Evolutionary conservation across 2,113 vertebrate species (phyloP), one percentile per base, ranked within the genome.

Genomic region (Nesogale talazaci): DNA sequence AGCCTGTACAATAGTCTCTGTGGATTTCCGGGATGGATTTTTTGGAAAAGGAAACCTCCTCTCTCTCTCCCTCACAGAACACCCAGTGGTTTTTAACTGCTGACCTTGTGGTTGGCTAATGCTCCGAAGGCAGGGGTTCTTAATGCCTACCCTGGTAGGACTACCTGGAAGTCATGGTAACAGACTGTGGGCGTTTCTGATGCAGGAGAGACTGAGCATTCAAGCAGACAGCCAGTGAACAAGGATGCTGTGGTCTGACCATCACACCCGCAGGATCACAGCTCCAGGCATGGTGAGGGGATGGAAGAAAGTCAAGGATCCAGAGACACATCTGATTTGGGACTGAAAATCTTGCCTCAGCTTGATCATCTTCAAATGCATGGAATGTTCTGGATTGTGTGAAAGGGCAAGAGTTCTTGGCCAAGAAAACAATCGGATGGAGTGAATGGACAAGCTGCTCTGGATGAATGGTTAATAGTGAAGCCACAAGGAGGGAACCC

Each of bases 311-410:
- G 46, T 52, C 46, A 52, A 52, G 46, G 46, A 46, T 52, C 46
- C 46, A 52, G 46, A 9, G 46, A 12, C 10, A 52, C 59, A 61
- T 70, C 17, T 42, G 63, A 25, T 65, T 77, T 63, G 88, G 16
- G 6, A 11, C 88, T 46, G 72, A 89, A 91, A 90, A 84, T 72
- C 77, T 76, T 86, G 61, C n/a, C 63, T 16, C 40, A 70, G 14
- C 61, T 86, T 25, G 34, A 72, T n/a, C 38, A 67, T 63, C 46
- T 65, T 89, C 27, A 89, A 52, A 59, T 69, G 10, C 59, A 57
- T 80, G 34, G 46, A 61, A 52, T 61, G 91, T 36, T 86, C 25
- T 91, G 56, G 25, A 3, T 27, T 81, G 6, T 56, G 14, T 87
- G 34, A 94, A 87, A 61, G 6, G 86, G 12, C 63, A 78, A 69